Conservation (phyloP, 2,113 vertebrate species). For the Scalopus aquaticus region DNA sequence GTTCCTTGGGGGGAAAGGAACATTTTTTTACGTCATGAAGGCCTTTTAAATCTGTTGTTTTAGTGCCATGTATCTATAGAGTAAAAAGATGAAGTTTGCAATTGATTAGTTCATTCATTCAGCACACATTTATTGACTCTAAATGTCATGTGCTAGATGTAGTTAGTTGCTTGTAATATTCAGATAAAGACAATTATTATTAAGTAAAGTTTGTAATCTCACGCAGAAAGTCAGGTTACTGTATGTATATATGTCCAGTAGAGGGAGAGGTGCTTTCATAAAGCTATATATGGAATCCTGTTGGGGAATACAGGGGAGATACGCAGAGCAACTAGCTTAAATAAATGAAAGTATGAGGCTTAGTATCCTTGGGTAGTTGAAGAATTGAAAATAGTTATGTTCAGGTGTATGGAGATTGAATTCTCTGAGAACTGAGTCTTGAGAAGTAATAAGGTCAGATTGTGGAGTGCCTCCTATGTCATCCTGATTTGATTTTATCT, state of each 20-base stretch:
- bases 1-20: background rate
- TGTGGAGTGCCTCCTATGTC: background rate
- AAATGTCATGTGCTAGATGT: background rate
- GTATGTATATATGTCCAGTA: background rate
- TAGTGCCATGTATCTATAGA: background rate
- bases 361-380: background rate
- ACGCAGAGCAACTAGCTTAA: background rate
- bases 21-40: background rate
- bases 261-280: background rate
- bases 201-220: background rate
- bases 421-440: slow-evolving; percentile 13
- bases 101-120: background rate
- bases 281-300: background rate
- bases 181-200: slow-evolving; percentile 1
- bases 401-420: background rate
- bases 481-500: background rate
- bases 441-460: background rate
- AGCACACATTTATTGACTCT: background rate
- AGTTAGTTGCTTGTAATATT: background rate
- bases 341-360: background rate
- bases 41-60: slow-evolving; percentile 3
- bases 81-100: slow-evolving; percentile 19
- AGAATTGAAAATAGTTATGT: background rate
- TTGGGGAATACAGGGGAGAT: background rate
- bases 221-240: background rate